Percentiles rank a stretch among this genome's conserved stretches.
Evolutionary conservation across 2,888 invertebrate genomes (phyloP).

Genomic region (Sarcophaga variegata): DNA sequence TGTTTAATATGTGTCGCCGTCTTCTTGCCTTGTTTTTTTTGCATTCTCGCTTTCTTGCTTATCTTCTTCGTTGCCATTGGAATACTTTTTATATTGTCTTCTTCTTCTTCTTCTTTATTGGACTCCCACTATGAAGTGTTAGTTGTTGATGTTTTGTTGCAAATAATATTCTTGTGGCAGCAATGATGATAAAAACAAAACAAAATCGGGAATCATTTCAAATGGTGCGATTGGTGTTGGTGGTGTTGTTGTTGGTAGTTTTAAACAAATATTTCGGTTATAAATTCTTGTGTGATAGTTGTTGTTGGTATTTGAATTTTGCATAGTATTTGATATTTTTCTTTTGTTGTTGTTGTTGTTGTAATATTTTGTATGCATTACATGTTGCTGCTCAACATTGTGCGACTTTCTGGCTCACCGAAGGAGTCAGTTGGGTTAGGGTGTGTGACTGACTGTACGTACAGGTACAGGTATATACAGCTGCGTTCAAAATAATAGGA

Average conservation of each 20-base stretch:
- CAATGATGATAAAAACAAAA: conserved; percentile 13
- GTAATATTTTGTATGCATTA: conserved; percentile 62
- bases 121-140: conserved; percentile 63
- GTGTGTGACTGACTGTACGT: not conserved
- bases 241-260: conserved; percentile 28
- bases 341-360: conserved; percentile 6
- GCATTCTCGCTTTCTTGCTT: not conserved
- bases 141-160: not conserved
- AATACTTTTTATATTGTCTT: conserved; percentile 26
- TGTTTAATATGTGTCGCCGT: conserved; percentile 60
- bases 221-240: not conserved
- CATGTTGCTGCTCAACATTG: conserved; percentile 46
- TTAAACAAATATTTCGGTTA: conserved; percentile 55
- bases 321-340: conserved; percentile 32
- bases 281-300: not conserved
- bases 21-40: conserved; percentile 12
- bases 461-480: too few species aligned
- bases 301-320: conserved; percentile 42
- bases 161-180: conserved; percentile 43
- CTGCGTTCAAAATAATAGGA: too few species aligned
- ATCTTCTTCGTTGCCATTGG: conserved; percentile 20
- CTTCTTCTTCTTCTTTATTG: conserved; percentile 58
- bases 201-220: conserved; percentile 44
- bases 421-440: not conserved
- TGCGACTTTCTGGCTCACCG: conserved; percentile 49